Percentiles rank a stretch among this genome's conserved stretches.
Evolutionary conservation across 2,797 vertebrate genomes (phyloP).

Genomic region (Sebastes kiyomatsui): DNA sequence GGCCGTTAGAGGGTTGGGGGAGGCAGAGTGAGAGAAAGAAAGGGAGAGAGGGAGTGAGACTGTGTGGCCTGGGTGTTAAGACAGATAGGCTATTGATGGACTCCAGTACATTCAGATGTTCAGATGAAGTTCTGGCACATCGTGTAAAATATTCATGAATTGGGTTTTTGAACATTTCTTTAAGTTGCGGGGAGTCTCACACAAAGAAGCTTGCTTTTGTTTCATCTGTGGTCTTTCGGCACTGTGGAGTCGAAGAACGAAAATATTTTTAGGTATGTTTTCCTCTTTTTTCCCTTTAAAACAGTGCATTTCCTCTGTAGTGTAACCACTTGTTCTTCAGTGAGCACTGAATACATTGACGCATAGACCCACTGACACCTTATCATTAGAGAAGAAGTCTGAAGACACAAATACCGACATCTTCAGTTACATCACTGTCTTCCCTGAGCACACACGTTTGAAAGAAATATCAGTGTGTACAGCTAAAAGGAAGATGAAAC

Average conservation of each 20-base stretch:
- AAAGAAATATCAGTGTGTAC: not conserved
- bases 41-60: constrained; percentile 17
- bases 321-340: not conserved
- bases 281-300: not conserved
- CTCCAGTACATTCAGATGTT: constrained; percentile 55
- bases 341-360: not conserved
- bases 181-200: constrained; percentile 13
- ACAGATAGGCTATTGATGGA: constrained; percentile 70
- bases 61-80: constrained; percentile 36
- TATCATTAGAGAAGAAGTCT: constrained; percentile 15
- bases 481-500: constrained; percentile 19
- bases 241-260: not conserved
- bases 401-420: not conserved
- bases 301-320: not conserved
- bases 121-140: constrained; percentile 60
- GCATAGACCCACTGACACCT: not conserved
- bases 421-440: not conserved
- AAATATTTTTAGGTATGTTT: constrained; percentile 1
- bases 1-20: constrained; percentile 16
- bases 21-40: not conserved
- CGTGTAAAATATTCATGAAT: constrained; percentile 60
- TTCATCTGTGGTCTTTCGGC: not conserved
- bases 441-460: not conserved
- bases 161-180: constrained; percentile 17
- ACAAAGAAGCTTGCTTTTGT: constrained; percentile 11